These are phyloP conservation scores for Whitmania pigra DNA, from an alignment of 1,140 invertebrate genomes.

Conservation along the genomic window DNA sequence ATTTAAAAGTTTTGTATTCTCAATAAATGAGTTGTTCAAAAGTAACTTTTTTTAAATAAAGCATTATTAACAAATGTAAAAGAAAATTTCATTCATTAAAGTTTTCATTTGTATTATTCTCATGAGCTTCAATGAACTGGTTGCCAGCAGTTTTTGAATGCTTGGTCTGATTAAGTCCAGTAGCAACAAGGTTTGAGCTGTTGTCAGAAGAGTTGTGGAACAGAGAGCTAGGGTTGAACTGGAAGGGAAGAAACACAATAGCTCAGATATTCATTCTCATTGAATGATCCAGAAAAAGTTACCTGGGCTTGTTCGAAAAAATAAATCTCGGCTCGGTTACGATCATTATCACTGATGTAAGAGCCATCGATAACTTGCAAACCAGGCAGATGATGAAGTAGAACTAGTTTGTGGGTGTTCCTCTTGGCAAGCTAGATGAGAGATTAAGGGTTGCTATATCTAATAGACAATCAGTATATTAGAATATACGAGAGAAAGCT, in stretches of 20 bases:
- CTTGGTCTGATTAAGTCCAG: too few relatives aligned
- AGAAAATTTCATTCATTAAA: too few relatives aligned
- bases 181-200: too few relatives aligned
- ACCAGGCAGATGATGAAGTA: conserved; percentile 36
- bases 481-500: conserved; percentile 18
- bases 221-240: too few relatives aligned
- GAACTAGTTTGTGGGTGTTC: conserved; percentile 37
- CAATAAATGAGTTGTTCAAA: too few relatives aligned
- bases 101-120: too few relatives aligned
- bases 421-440: conserved; percentile 34
- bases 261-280: not conserved
- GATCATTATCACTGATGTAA: conserved; percentile 38
- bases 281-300: not conserved
- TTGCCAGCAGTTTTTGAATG: too few relatives aligned
- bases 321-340: conserved; percentile 37
- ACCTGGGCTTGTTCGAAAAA: conserved; percentile 35
- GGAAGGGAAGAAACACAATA: not conserved
- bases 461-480: not conserved
- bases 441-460: not conserved
- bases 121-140: too few relatives aligned
- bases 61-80: too few relatives aligned
- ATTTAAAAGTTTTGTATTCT: too few relatives aligned
- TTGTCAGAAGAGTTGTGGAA: too few relatives aligned
- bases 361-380: conserved; percentile 40
- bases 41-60: too few relatives aligned